phyloP scores from a whole-genome alignment of 1,140 invertebrate genomes.

The Thaumetopoea pityocampa region DNA sequence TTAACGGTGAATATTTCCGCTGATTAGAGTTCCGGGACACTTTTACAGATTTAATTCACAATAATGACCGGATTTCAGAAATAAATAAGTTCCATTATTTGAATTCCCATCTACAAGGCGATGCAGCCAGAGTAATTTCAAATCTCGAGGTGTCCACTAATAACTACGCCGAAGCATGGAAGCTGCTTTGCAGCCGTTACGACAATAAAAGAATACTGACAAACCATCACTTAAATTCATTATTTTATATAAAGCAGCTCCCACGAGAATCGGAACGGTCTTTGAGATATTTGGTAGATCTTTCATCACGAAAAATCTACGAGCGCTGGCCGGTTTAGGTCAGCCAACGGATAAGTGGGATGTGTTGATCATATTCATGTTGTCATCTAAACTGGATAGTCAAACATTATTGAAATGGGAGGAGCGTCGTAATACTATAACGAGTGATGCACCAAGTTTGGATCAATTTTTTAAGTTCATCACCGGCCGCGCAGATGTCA shows the following conservation, averaged over 20 bases:
- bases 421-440: slow-evolving; percentile 19
- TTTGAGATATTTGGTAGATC: slow-evolving; percentile 32
- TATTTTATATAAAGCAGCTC: slow-evolving; percentile 23
- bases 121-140: slow-evolving; percentile 18
- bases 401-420: slow-evolving; percentile 29
- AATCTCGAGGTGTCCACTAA: slow-evolving; percentile 17
- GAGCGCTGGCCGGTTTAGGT: slow-evolving; percentile 27
- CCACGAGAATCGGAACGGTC: slow-evolving; percentile 22
- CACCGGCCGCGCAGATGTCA: slow-evolving; percentile 20
- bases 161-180: slow-evolving; percentile 26
- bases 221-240: slow-evolving; percentile 27
- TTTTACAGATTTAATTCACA: slow-evolving; percentile 31
- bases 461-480: slow-evolving; percentile 28
- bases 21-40: slow-evolving; percentile 47
- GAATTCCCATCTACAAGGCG: slow-evolving; percentile 17
- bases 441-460: slow-evolving; percentile 17
- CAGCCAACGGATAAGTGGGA: slow-evolving; percentile 36
- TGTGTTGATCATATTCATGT: slow-evolving; percentile 26
- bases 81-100: slow-evolving; percentile 23
- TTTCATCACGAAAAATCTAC: slow-evolving; percentile 33
- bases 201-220: slow-evolving; percentile 30
- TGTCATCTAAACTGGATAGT: slow-evolving; percentile 33
- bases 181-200: slow-evolving; percentile 26
- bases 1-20: slow-evolving; percentile 35
- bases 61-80: slow-evolving; percentile 12